Base-by-base conservation (phyloP, 2,113 vertebrate genomes). In the Pelmatolapia mariae region DNA sequence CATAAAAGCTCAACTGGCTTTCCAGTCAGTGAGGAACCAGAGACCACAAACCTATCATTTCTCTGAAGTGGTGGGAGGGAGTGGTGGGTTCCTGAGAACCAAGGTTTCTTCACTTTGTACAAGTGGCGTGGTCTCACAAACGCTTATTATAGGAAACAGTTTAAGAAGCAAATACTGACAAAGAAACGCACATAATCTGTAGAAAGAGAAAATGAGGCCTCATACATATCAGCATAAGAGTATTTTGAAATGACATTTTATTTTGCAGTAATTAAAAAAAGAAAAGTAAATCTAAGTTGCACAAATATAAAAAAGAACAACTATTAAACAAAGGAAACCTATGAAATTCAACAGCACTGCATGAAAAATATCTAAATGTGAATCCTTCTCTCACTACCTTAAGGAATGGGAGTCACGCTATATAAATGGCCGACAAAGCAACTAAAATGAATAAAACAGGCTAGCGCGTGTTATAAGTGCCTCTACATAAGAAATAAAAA, bases 31-130 rank as follows among this genome's bases (percentile, higher is more conserved):
- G 38, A 59, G 1, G 43, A 66, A 87, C 24, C 73, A 56, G 22
- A 71, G 19, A 89, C 84, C 89, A 86, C 83, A 89, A 81, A 84
- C 24, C 68, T 31, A 18, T 54, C 57, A 73, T 87, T 93, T 88
- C 90, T 91, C 87, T 86, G 89, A 93, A 89, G 76, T 84, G 86
- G 89, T 81, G 61, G 59, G 89, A 89, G 82, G 71, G 53, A 82
- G 47, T 71, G 85, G 80, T 31, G 10, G 12, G 12, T 22, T 5
- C 0, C 3, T 38, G 10, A 76, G 54, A 81, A 38, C 1, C 0
- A 66, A 66, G 61, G 15, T 12, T 38, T 66, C 7, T 12, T 2
- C 53, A 52, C 16, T 68, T 50, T 40, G 13, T 52, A 1, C 45
- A 29, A 50, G 24, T 31, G 45, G 24, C 2, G 6, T 50, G 16